Percentiles rank a stretch among this genome's conserved stretches.
Evolutionary conservation across 2,888 invertebrate species (phyloP).

Genomic region (Ditula angustiorana): DNA sequence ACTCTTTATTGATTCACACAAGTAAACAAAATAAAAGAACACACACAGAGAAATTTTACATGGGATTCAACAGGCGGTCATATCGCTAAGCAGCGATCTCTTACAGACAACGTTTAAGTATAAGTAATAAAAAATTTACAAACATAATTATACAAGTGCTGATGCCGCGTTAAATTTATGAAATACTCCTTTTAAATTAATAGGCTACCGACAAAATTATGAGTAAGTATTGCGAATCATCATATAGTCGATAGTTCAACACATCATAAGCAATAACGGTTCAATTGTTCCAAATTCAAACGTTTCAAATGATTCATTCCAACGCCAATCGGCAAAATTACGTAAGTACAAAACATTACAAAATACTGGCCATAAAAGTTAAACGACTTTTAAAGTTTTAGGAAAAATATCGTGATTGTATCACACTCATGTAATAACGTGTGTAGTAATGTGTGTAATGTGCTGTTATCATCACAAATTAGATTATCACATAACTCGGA

Average conservation of each 20-base stretch:
- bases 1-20: no score
- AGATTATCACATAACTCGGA: conserved; percentile 19
- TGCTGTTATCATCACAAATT: conserved; percentile 26
- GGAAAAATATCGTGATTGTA: conserved; percentile 21
- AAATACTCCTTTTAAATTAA: background rate
- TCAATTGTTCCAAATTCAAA: conserved; percentile 34
- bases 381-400: conserved; percentile 9
- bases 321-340: conserved; percentile 20
- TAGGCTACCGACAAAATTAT: background rate
- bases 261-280: conserved; percentile 25
- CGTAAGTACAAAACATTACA: conserved; percentile 20
- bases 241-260: conserved; percentile 19
- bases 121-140: no score
- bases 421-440: conserved; percentile 17
- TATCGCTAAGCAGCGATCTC: no score
- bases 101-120: no score
- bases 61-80: no score
- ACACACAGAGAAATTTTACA: no score
- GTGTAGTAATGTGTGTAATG: conserved; percentile 31
- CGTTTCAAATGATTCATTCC: conserved; percentile 9
- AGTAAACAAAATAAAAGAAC: no score
- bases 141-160: no score
- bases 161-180: no score
- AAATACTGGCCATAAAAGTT: conserved; percentile 8
- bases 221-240: conserved; percentile 16